phyloP scores from a whole-genome alignment of 2,113 vertebrate genomes.

The Hippocampus comes region DNA sequence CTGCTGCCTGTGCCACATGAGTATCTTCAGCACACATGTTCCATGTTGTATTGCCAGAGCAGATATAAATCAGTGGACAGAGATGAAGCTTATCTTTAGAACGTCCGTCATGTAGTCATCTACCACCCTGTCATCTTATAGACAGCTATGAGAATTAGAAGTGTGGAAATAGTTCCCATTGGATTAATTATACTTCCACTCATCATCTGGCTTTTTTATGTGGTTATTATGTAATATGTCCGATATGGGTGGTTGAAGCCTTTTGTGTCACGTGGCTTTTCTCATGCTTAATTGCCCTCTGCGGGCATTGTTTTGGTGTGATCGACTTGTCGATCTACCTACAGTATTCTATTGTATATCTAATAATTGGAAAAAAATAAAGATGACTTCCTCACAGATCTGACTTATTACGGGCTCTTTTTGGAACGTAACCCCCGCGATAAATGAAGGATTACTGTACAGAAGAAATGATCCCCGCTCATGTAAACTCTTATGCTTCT shows the following conservation, averaged over 20 bases:
- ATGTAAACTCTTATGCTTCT: conserved; percentile 31
- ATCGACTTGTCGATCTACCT: not conserved
- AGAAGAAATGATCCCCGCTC: conserved; percentile 3
- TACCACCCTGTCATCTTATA: conserved; percentile 34
- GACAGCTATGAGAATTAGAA: conserved; percentile 50
- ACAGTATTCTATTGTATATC: not conserved
- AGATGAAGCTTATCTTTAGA: conserved; percentile 38
- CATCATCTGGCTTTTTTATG: conserved; percentile 45
- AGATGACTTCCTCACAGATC: too few relatives aligned
- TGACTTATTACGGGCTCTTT: too few relatives aligned
- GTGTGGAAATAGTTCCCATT: conserved; percentile 32
- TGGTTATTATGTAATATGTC: conserved; percentile 25
- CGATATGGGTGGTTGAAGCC: conserved; percentile 37
- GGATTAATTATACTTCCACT: conserved; percentile 56
- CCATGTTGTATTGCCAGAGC: not conserved
- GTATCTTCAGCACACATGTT: conserved; percentile 16
- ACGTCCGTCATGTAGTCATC: conserved; percentile 38
- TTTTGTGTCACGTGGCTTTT: conserved; percentile 17
- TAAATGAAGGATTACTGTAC: too few relatives aligned
- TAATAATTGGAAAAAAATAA: too few relatives aligned
- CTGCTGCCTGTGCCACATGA: not conserved
- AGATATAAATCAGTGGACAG: conserved; percentile 26
- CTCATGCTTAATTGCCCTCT: conserved; percentile 8
- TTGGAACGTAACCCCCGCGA: too few relatives aligned
- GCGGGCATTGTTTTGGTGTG: not conserved